A percentile compares a stretch with the other conserved stretches of the same genome.
These are phyloP conservation scores for Heliconius hewitsoni DNA, from an alignment of 1,140 invertebrate species.

Conservation along the genomic window DNA sequence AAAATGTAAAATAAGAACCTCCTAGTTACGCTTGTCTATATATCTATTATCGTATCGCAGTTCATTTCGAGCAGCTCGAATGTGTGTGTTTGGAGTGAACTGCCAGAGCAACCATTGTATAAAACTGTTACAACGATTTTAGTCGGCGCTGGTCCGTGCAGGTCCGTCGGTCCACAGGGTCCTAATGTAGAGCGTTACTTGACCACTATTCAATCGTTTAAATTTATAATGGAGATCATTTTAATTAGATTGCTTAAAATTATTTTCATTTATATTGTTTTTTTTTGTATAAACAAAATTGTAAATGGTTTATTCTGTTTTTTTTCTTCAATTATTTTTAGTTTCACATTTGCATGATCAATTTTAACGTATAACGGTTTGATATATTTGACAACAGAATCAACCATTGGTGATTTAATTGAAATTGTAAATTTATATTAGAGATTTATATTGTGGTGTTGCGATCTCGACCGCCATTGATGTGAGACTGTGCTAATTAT, in stretches of 20 bases:
- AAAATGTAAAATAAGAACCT: slow-evolving; percentile 46
- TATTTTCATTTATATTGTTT: neutral
- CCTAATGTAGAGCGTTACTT: slow-evolving; percentile 54
- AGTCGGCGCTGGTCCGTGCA: slow-evolving; percentile 57
- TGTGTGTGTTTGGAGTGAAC: slow-evolving; percentile 39
- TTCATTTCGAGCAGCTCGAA: slow-evolving; percentile 36
- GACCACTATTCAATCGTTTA: neutral
- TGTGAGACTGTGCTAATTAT: neutral
- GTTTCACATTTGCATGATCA: neutral
- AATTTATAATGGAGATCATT: neutral
- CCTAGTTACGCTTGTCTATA: slow-evolving; percentile 56
- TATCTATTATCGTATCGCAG: slow-evolving; percentile 40
- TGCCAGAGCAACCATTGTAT: slow-evolving; percentile 51
- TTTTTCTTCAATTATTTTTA: neutral
- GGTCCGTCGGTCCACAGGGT: slow-evolving; percentile 66
- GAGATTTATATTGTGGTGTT: neutral
- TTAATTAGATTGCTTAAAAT: neutral
- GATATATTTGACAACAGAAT: neutral
- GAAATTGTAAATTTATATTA: neutral
- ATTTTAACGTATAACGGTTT: neutral
- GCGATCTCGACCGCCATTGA: neutral
- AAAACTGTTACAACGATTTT: slow-evolving; percentile 65
- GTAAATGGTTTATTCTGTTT: neutral
- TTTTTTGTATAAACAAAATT: neutral
- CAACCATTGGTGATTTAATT: neutral